These are phyloP conservation scores for Nomada flava DNA, from an alignment of 2,888 invertebrate genomes.

Conservation along the genomic window DNA sequence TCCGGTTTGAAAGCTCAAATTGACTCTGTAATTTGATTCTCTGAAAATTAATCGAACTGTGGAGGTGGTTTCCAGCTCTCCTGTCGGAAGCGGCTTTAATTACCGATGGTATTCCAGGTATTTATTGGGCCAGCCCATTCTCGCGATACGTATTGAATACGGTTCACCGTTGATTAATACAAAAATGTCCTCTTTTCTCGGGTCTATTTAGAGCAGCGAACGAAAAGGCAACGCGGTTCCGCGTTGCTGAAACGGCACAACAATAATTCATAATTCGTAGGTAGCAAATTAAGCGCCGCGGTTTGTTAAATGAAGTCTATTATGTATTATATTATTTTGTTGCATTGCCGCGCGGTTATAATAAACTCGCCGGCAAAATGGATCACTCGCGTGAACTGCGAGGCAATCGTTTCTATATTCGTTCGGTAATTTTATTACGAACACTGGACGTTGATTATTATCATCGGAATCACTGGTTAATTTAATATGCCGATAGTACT, in stretches of 20 bases:
- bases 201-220: neutral
- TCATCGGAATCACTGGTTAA: neutral
- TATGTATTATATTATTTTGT: slow-evolving; percentile 9
- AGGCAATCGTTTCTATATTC: neutral
- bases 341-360: neutral
- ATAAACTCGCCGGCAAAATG: neutral
- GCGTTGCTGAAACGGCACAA: neutral
- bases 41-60: slow-evolving; percentile 47
- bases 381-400: neutral
- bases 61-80: slow-evolving; percentile 23
- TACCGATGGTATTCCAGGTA: slow-evolving; percentile 41
- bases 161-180: slow-evolving; percentile 34
- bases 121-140: slow-evolving; percentile 27
- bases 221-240: neutral
- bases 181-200: slow-evolving; percentile 31
- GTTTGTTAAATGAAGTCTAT: slow-evolving; percentile 20
- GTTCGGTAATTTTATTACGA: neutral
- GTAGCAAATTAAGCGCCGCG: slow-evolving; percentile 19
- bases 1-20: slow-evolving; percentile 22
- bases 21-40: slow-evolving; percentile 54
- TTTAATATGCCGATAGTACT: neutral
- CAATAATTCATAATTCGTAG: slow-evolving; percentile 33
- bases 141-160: slow-evolving; percentile 30
- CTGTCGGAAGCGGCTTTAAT: slow-evolving; percentile 44
- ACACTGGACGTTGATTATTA: neutral